Percentiles rank a stretch among this genome's conserved stretches.
Conservation (phyloP, 2,113 vertebrate species). For the Gopherus evgoodei region DNA sequence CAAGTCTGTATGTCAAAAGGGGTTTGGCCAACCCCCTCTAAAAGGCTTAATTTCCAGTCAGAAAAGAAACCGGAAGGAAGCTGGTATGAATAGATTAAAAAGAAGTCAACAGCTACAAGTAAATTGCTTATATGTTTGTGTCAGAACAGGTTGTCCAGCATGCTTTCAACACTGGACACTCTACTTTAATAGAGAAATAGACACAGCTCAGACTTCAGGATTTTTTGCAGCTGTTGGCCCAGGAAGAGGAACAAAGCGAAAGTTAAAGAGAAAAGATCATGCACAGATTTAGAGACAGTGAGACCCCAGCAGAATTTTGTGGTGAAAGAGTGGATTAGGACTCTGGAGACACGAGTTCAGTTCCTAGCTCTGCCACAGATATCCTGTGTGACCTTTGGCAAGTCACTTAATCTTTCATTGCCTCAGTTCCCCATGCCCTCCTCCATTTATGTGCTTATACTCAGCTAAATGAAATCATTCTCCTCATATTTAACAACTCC, state of each 20-base stretch:
- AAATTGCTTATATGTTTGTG: not conserved
- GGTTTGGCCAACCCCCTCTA: not conserved
- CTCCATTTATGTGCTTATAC: not conserved
- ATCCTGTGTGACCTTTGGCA: conserved; percentile 7
- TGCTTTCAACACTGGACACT: not conserved
- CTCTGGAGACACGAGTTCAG: not conserved
- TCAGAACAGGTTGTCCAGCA: not conserved
- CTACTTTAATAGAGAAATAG: conserved; percentile 4
- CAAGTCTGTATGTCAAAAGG: not conserved
- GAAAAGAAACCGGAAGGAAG: not conserved
- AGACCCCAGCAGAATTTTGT: not conserved
- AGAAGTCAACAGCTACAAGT: not conserved
- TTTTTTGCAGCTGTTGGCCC: not conserved
- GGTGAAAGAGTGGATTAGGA: rapidly evolving
- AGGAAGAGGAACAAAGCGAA: not conserved
- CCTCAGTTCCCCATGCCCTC: not conserved
- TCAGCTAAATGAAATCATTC: not conserved
- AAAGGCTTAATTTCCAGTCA: not conserved
- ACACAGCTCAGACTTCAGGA: not conserved
- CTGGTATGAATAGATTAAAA: not conserved
- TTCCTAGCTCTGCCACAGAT: not conserved
- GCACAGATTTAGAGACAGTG: not conserved
- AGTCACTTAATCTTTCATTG: not conserved
- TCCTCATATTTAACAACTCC: not conserved
- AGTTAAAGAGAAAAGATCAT: not conserved